phyloP scores from a whole-genome alignment of 2,113 vertebrate genomes.

The Prunella himalayana region DNA sequence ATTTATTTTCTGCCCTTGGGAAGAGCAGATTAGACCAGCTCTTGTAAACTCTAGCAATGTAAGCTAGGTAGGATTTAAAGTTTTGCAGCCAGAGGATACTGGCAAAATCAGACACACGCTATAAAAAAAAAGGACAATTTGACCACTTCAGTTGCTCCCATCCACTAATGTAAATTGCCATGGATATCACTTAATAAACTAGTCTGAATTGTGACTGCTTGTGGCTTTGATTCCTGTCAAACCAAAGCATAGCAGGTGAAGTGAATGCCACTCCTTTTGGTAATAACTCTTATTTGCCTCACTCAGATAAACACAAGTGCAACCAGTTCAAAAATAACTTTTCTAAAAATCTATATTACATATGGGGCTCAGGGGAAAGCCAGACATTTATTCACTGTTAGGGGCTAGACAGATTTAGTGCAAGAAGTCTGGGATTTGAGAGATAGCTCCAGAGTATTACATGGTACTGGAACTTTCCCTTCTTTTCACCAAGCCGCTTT shows the following conservation, averaged over 20 bases:
- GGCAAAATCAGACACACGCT: neutral
- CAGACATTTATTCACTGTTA: neutral
- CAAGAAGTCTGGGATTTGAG: neutral
- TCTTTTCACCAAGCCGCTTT: neutral
- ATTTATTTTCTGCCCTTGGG: conserved; percentile 18
- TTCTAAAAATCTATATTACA: neutral
- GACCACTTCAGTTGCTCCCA: neutral
- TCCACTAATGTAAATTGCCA: neutral
- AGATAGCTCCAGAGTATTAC: neutral
- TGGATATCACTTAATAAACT: neutral
- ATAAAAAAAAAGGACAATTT: neutral
- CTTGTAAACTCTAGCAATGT: neutral
- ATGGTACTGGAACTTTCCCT: neutral
- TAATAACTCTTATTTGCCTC: neutral
- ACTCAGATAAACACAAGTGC: neutral
- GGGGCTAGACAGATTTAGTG: neutral
- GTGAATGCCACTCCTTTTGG: neutral
- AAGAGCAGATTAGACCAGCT: neutral
- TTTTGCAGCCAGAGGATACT: neutral
- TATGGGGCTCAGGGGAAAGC: rapidly evolving
- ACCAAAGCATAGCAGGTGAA: neutral
- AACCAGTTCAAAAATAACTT: neutral
- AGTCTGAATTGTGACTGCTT: neutral
- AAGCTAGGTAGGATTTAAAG: neutral
- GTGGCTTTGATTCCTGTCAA: neutral